These are phyloP conservation scores for Callosobruchus maculatus DNA, from an alignment of 2,888 invertebrate genomes.

Conservation along the genomic window DNA sequence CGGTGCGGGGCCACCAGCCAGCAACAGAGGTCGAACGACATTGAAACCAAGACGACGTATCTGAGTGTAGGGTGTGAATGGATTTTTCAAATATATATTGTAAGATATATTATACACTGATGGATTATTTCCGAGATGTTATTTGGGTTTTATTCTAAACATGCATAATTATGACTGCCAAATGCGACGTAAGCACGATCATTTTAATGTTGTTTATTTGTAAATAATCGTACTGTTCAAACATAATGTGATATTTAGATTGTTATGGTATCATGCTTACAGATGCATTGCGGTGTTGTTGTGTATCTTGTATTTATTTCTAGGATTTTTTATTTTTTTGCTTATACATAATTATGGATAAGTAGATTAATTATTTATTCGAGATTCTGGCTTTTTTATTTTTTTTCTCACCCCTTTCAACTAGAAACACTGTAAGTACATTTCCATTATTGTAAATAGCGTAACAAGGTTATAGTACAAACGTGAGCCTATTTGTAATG, in stretches of 20 bases:
- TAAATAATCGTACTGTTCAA: constrained; percentile 19
- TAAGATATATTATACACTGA: background rate
- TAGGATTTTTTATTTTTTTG: background rate
- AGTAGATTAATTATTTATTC: background rate
- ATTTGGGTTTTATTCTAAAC: background rate
- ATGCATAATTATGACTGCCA: background rate
- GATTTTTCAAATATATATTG: constrained; percentile 4
- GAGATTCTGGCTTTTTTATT: background rate
- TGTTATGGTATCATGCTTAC: constrained; percentile 34
- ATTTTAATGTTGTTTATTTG: constrained; percentile 19
- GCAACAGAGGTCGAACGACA: constrained; percentile 44
- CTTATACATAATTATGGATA: background rate
- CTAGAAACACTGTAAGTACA: too few species aligned
- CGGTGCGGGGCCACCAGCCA: constrained; percentile 46
- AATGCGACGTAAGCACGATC: constrained; percentile 33
- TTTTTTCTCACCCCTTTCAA: background rate
- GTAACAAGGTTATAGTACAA: too few species aligned
- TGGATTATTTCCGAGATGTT: background rate
- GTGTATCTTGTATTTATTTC: background rate
- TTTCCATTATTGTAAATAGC: too few species aligned
- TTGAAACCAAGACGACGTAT: constrained; percentile 38
- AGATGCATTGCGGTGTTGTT: constrained; percentile 28
- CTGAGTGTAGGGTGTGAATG: constrained; percentile 5
- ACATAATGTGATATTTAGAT: constrained; percentile 22
- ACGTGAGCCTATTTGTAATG: too few species aligned